Conservation (phyloP, 2,888 invertebrate genomes). For the Homarus gammarus region DNA sequence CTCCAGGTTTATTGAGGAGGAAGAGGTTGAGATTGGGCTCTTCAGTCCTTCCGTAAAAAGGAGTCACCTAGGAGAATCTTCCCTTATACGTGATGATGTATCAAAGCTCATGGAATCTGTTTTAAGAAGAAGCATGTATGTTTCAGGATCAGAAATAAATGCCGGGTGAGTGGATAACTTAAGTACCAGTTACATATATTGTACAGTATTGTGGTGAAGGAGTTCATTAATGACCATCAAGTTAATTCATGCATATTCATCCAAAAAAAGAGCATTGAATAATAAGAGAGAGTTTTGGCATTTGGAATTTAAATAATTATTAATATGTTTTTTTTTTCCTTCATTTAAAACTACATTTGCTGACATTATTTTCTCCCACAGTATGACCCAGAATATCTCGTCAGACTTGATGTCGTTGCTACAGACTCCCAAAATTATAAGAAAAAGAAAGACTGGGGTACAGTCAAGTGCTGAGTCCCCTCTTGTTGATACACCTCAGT, state of each 20-base stretch:
- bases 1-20: not conserved
- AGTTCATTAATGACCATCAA: too few species aligned
- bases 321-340: not conserved
- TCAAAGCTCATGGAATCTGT: conserved; percentile 36
- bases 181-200: not conserved
- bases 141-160: not conserved
- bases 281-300: not conserved
- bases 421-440: conserved; percentile 56
- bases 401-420: conserved; percentile 64
- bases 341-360: not conserved
- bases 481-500: conserved; percentile 67
- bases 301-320: not conserved
- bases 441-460: conserved; percentile 23
- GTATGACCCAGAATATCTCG: conserved; percentile 45
- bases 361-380: not conserved
- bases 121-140: conserved; percentile 19
- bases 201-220: not conserved
- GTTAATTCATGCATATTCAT: too few species aligned
- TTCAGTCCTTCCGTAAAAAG: conserved; percentile 42
- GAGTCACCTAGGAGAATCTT: not conserved
- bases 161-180: conserved; percentile 20
- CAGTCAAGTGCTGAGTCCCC: conserved; percentile 24
- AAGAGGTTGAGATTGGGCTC: conserved; percentile 20
- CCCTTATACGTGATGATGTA: conserved; percentile 15
- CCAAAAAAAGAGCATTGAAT: too few species aligned